These are phyloP conservation scores for Cacoxenus indagator DNA, from an alignment of 2,888 invertebrate species.

Conservation along the genomic window DNA sequence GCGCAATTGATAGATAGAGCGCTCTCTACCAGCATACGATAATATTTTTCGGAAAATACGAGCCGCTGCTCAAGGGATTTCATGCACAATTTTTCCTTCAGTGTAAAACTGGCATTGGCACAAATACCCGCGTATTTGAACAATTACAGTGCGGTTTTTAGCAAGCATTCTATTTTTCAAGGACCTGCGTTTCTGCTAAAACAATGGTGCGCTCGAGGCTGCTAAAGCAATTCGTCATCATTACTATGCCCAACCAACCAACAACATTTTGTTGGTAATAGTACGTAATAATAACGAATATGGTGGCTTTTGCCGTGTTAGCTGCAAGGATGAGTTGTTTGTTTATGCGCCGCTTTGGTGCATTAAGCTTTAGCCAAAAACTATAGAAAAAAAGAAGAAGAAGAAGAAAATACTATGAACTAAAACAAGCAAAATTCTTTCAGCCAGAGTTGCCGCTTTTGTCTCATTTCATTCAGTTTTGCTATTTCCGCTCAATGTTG, in stretches of 20 bases:
- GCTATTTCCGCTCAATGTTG: conserved; percentile 21
- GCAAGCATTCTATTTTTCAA: not conserved
- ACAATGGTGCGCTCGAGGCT: not conserved
- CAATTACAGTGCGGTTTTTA: not conserved
- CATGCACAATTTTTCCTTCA: not conserved
- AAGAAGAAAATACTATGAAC: not conserved
- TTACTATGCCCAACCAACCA: not conserved
- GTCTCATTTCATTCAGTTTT: conserved; percentile 36
- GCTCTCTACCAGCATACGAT: too few species aligned
- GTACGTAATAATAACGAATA: conserved; percentile 1
- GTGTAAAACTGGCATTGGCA: too few species aligned
- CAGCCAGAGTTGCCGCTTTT: conserved; percentile 36
- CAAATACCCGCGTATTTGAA: too few species aligned
- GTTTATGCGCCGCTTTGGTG: not conserved
- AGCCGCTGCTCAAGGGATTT: not conserved
- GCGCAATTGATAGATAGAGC: too few species aligned
- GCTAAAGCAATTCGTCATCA: not conserved
- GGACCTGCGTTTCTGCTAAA: not conserved
- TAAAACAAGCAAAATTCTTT: not conserved
- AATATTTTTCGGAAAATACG: too few species aligned
- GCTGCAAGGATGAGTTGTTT: not conserved
- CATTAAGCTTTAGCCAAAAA: conserved; percentile 12
- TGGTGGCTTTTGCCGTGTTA: not conserved
- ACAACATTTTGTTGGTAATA: not conserved
- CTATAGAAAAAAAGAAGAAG: not conserved